These are phyloP conservation scores for Hoplodrina ambigua DNA, from an alignment of 2,888 invertebrate genomes.

Conservation along the genomic window DNA sequence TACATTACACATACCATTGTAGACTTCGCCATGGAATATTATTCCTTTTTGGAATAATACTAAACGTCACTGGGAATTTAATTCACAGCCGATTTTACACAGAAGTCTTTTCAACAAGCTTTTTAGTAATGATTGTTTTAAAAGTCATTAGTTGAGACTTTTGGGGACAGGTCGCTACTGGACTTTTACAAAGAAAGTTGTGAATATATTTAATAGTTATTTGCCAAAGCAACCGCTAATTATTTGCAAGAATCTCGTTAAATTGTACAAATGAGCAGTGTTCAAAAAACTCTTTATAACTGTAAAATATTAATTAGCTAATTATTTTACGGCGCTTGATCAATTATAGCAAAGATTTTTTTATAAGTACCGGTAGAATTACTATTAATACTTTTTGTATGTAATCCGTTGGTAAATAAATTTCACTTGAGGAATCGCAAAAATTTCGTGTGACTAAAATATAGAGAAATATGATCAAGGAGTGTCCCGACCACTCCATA, in stretches of 20 bases:
- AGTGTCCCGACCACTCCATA: not conserved
- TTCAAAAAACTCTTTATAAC: slow-evolving; percentile 2
- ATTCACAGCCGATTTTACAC: not conserved
- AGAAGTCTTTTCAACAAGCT: slow-evolving; percentile 3
- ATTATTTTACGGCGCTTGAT: slow-evolving; percentile 16
- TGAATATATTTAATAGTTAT: slow-evolving; percentile 16
- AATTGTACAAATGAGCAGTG: slow-evolving; percentile 28
- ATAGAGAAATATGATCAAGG: not conserved
- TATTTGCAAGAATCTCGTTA: slow-evolving; percentile 21
- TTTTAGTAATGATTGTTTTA: slow-evolving; percentile 22
- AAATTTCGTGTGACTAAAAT: not conserved
- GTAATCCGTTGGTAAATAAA: not conserved
- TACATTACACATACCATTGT: slow-evolving; percentile 11
- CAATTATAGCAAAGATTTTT: not conserved
- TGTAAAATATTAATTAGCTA: slow-evolving; percentile 26
- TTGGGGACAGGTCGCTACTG: slow-evolving; percentile 19
- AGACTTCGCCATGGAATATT: slow-evolving; percentile 27
- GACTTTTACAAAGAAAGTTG: slow-evolving; percentile 19
- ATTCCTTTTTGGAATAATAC: slow-evolving; percentile 27
- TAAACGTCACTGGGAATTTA: not conserved
- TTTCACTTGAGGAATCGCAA: too few species aligned
- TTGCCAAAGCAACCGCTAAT: slow-evolving; percentile 43
- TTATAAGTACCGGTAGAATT: not conserved
- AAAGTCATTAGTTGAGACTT: slow-evolving; percentile 6
- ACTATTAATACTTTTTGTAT: not conserved